Evolutionary conservation across 1,140 invertebrate species (phyloP).

Genomic region (Drosophila arawakana): DNA sequence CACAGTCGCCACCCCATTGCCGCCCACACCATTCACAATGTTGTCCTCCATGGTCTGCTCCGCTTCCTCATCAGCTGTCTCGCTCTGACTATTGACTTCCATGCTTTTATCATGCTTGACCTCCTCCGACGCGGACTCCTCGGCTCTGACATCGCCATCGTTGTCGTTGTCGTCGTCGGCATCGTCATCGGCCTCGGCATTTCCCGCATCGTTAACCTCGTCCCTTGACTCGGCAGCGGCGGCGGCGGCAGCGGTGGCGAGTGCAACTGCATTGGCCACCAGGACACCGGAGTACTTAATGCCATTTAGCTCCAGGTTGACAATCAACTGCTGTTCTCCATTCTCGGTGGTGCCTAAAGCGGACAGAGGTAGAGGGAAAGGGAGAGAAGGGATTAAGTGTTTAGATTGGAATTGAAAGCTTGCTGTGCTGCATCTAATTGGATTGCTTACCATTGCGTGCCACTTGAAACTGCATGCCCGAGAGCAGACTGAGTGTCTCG

Average conservation of each 20-base stretch:
- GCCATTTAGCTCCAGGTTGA: conserved; percentile 98
- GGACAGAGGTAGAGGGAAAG: neutral
- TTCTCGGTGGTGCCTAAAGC: conserved; percentile 88
- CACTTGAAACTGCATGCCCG: conserved; percentile 94
- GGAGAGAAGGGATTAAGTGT: neutral
- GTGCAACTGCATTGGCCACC: conserved; percentile 88
- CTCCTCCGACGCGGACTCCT: neutral
- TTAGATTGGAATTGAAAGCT: conserved; percentile 3
- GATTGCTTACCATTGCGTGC: conserved; percentile 91
- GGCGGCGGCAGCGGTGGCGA: no score
- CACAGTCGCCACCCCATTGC: conserved; percentile 18
- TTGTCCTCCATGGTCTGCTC: conserved; percentile 32
- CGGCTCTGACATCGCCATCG: conserved; percentile 5
- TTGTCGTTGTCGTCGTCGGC: neutral
- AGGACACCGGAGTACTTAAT: conserved; percentile 95
- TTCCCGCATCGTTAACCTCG: neutral
- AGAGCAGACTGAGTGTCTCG: conserved; percentile 71
- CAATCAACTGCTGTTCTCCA: conserved; percentile 94
- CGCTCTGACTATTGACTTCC: conserved; percentile 27
- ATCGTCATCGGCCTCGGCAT: neutral
- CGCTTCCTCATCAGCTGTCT: conserved; percentile 19
- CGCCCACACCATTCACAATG: conserved; percentile 50
- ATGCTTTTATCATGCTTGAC: conserved; percentile 32
- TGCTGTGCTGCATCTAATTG: neutral
- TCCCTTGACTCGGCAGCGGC: conserved; percentile 2